Conservation (phyloP, 2,888 invertebrate species). For the Ptychoptera contaminata region DNA sequence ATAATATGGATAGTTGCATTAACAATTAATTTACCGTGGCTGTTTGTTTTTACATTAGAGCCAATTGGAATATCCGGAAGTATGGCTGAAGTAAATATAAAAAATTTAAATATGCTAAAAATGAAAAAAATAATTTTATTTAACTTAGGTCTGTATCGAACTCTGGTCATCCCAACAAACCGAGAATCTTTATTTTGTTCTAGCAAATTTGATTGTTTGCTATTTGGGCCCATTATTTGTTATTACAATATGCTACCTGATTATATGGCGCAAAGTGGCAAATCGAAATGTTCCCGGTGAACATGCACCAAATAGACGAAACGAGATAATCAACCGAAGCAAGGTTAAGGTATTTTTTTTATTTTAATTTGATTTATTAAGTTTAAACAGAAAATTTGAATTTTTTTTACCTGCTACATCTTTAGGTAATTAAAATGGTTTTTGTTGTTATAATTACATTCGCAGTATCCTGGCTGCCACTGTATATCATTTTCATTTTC, state of each 20-base stretch:
- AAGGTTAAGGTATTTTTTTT: slow-evolving; percentile 14
- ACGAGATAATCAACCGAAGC: slow-evolving; percentile 14
- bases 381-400: neutral
- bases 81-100: slow-evolving; percentile 20
- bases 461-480: slow-evolving; percentile 37
- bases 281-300: slow-evolving; percentile 31
- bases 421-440: slow-evolving; percentile 33
- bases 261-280: slow-evolving; percentile 35
- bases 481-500: slow-evolving; percentile 32
- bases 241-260: slow-evolving; percentile 35
- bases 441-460: slow-evolving; percentile 36
- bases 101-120: neutral
- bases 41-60: slow-evolving; percentile 31
- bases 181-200: slow-evolving; percentile 34
- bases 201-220: slow-evolving; percentile 36
- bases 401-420: neutral
- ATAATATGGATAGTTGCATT: slow-evolving; percentile 33
- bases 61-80: slow-evolving; percentile 23
- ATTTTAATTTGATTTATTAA: neutral
- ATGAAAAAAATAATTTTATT: neutral
- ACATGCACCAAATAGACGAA: slow-evolving; percentile 15
- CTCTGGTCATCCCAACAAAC: slow-evolving; percentile 31
- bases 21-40: slow-evolving; percentile 33
- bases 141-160: slow-evolving; percentile 25
- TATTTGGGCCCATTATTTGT: slow-evolving; percentile 35